Evolutionary conservation across 1,140 invertebrate genomes (phyloP), one percentile per base, ranked within the genome.

Genomic region (Drosophila sp.): DNA sequence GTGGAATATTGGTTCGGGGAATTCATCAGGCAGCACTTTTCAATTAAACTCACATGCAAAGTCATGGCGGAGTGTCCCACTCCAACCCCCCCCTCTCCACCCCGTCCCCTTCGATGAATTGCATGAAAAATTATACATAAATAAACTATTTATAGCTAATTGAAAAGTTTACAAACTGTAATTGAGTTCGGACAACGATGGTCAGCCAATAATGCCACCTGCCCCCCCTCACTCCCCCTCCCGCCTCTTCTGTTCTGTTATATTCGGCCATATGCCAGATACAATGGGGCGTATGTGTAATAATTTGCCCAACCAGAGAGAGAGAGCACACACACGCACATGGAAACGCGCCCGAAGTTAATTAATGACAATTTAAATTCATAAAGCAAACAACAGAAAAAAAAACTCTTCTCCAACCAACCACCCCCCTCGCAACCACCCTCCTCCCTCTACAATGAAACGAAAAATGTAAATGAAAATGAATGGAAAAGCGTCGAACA

Each of bases 291-390:
- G 81, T 85, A 78, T 89, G 84, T 80, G 77, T 75, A 84, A 87
- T 84, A 89, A 89, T 84, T 78, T 32, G 41, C 29, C 29, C 68
- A 33, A 25, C 23, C 23, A 7, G 3, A 25, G 60, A 17, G 60
- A 17, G 17, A 17, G 2, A 38, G 11, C 35, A 38, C 35, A 7
- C 38, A 10, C 1, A 1, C 10, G 7, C 54, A n/a, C 17, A 27
- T 33, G 40, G 40, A 35, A 41, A 70, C 47, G 69, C 67, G 68
- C 60, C 66, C 61, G 44, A 70, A 87, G 80, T 87, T 87, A 87
- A 87, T 87, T 87, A 87, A 87, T 87, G 84, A 87, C 84, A 89
- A 87, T 87, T 87, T 90, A 87, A 87, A 87, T 87, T 87, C 84
- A 87, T 87, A 87, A 87, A 89, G 84, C 84, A 87, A 89, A 87